These are phyloP conservation scores for Plecturocebus donacophilus DNA, from an alignment of 2,113 vertebrate genomes.

Conservation along the genomic window DNA sequence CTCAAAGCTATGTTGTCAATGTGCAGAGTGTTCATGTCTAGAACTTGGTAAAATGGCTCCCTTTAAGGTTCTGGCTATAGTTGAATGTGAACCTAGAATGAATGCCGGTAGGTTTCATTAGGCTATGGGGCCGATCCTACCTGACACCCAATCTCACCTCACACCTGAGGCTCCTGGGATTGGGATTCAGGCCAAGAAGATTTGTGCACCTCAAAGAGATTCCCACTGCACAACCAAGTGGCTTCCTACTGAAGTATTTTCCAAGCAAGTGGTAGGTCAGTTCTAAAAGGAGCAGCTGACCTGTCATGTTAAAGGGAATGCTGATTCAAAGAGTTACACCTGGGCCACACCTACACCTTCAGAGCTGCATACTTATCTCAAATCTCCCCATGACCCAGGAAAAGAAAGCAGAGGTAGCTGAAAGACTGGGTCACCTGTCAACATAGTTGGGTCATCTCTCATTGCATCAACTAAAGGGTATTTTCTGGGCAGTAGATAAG, in stretches of 20 bases:
- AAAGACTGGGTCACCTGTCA: not conserved
- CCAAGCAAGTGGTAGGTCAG: too few relatives aligned
- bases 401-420: not conserved
- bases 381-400: not conserved
- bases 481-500: not conserved
- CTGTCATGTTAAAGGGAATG: not conserved
- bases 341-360: not conserved
- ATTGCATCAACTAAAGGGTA: not conserved
- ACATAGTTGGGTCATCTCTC: not conserved
- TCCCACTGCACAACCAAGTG: not conserved
- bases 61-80: not conserved
- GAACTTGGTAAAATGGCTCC: not conserved
- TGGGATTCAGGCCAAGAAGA: not conserved
- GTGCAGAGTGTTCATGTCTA: not conserved
- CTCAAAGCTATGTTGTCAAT: not conserved
- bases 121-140: not conserved
- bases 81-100: not conserved
- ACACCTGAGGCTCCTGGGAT: not conserved
- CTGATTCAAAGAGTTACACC: not conserved
- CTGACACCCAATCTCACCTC: not conserved
- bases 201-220: not conserved
- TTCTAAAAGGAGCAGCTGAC: not conserved
- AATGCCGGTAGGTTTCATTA: not conserved
- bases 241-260: not conserved
- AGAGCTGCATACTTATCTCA: not conserved